Conservation (phyloP, 23 tunicate species). For the Styela clava region DNA sequence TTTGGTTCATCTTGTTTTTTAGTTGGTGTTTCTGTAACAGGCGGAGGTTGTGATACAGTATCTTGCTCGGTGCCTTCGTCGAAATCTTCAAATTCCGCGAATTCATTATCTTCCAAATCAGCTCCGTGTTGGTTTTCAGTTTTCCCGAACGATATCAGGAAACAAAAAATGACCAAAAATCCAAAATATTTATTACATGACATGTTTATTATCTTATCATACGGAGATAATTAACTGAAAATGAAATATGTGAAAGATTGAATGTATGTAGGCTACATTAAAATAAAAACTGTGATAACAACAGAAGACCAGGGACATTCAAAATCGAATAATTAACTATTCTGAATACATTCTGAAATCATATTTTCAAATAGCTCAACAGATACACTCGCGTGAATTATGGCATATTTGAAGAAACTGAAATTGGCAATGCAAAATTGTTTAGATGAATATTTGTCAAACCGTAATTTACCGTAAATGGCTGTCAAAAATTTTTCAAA, state of each 20-base stretch:
- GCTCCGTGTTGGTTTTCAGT: conserved; percentile 54
- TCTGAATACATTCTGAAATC: too few species aligned
- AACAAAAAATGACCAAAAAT: not conserved
- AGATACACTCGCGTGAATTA: too few species aligned
- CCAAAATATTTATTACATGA: not conserved
- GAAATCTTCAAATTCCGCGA: conserved; percentile 98
- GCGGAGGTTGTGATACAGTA: not conserved
- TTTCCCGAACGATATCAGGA: not conserved
- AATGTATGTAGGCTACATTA: not conserved
- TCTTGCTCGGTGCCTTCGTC: conserved; percentile 29
- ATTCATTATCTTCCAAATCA: conserved; percentile 82
- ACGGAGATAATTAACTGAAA: not conserved
- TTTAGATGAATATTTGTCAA: too few species aligned
- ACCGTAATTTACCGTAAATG: too few species aligned
- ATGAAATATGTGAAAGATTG: not conserved
- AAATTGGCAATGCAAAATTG: too few species aligned
- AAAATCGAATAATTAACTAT: too few species aligned
- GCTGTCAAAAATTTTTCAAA: too few species aligned
- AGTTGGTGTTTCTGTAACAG: not conserved
- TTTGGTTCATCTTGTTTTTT: not conserved
- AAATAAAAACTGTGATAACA: not conserved
- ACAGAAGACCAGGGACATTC: too few species aligned
- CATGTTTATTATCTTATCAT: not conserved
- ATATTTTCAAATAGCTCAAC: too few species aligned
- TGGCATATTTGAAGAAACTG: too few species aligned